Conservation (phyloP, 1,140 invertebrate genomes). For the Oscheius sp. region DNA sequence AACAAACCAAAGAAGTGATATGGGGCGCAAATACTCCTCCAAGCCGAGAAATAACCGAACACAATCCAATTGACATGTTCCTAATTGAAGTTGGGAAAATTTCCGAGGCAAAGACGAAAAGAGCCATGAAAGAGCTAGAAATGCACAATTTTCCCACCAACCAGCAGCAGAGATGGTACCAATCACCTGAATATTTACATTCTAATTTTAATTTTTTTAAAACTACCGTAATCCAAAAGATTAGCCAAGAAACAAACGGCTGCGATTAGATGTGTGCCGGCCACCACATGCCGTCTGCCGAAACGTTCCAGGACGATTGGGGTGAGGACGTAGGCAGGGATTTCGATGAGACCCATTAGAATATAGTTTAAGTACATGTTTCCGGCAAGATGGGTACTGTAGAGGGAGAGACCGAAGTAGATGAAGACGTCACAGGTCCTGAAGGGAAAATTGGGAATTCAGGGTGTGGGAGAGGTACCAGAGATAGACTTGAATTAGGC, state of each 20-base stretch:
- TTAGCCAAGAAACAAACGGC: constrained; percentile 21
- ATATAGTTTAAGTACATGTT: constrained; percentile 62
- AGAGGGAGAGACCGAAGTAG: constrained; percentile 63
- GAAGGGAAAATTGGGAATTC: constrained; percentile 9
- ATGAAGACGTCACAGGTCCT: constrained; percentile 61
- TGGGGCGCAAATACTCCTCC: constrained; percentile 40
- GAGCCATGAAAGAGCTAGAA: constrained; percentile 37
- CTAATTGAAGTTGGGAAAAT: no score
- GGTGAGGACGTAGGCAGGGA: constrained; percentile 54
- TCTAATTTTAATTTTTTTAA: no score
- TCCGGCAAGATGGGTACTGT: constrained; percentile 58
- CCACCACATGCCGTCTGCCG: constrained; percentile 14
- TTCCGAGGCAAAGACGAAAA: constrained; percentile 34
- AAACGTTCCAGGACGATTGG: constrained; percentile 48
- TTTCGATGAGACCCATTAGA: constrained; percentile 57
- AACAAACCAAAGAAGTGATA: constrained; percentile 28
- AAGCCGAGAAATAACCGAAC: constrained; percentile 28
- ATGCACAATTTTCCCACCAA: constrained; percentile 40
- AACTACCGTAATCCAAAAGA: not conserved
- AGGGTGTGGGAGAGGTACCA: no score
- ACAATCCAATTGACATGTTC: constrained; percentile 26
- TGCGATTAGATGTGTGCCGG: constrained; percentile 22
- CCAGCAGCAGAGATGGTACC: constrained; percentile 21
- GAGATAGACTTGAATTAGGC: not conserved
- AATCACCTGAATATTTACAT: no score